phyloP scores from a whole-genome alignment of 2,113 vertebrate species.

The Acrocephalus arundinaceus region DNA sequence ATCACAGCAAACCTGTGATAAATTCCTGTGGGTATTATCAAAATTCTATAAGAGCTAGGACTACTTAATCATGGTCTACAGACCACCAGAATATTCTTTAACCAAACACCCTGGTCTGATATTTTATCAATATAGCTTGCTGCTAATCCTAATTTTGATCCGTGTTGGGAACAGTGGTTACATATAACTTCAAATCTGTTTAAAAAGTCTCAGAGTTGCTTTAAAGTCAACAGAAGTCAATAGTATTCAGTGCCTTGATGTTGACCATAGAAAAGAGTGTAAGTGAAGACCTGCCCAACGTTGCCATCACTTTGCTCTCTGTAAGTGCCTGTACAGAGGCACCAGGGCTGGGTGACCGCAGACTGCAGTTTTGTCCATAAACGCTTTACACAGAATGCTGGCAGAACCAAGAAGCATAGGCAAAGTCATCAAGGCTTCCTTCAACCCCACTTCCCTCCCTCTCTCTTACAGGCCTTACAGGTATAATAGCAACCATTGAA shows the following conservation, averaged over 20 bases:
- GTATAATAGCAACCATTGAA: constrained; percentile 50
- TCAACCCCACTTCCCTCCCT: not conserved
- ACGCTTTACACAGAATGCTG: not conserved
- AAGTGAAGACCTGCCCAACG: not conserved
- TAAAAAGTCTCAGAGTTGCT: not conserved
- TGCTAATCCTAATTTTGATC: not conserved
- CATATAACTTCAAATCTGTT: not conserved
- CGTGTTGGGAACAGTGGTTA: not conserved
- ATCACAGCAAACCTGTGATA: not conserved
- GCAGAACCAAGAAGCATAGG: not conserved
- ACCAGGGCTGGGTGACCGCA: not conserved
- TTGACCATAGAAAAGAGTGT: not conserved
- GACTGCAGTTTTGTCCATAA: not conserved
- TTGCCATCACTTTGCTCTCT: not conserved
- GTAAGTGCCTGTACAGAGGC: not conserved
- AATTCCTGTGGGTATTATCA: not conserved
- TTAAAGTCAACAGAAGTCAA: not conserved
- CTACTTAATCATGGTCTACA: not conserved
- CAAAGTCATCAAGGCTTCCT: not conserved
- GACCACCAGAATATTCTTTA: not conserved
- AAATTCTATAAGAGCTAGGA: not conserved
- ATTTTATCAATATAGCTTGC: not conserved
- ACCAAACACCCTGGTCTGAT: fast-evolving
- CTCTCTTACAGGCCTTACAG: not conserved
- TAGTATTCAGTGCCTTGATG: not conserved